These are phyloP conservation scores for Thunnus albacares DNA, from an alignment of 2,797 vertebrate genomes.

Conservation along the genomic window DNA sequence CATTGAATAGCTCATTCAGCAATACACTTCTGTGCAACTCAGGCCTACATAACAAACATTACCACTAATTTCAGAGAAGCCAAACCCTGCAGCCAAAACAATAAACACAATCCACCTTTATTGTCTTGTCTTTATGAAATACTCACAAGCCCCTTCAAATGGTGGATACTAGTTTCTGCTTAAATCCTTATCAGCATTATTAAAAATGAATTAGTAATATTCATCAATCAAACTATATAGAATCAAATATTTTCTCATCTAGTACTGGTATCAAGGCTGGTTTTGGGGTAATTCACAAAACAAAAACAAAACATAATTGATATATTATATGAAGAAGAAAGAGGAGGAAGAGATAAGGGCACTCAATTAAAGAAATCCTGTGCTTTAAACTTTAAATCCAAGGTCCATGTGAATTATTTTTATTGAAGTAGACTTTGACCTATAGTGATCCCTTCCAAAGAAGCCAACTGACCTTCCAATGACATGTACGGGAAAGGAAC, in stretches of 20 bases:
- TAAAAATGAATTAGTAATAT: background rate
- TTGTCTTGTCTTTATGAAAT: background rate
- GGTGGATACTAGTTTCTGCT: background rate
- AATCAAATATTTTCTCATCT: no score
- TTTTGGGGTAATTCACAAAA: no score
- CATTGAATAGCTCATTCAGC: background rate
- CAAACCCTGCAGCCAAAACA: conserved; percentile 16
- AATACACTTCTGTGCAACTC: background rate
- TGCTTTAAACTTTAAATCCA: background rate
- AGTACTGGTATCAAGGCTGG: no score
- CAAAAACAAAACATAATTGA: background rate
- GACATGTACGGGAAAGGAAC: background rate
- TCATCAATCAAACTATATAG: no score
- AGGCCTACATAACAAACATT: background rate
- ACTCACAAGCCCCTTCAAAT: background rate
- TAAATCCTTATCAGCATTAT: background rate
- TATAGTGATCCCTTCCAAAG: background rate
- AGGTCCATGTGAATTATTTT: no score
- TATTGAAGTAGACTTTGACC: background rate
- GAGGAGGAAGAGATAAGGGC: background rate
- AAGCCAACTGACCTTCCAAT: background rate
- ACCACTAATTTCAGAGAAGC: background rate
- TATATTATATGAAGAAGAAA: background rate
- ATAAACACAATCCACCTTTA: background rate
- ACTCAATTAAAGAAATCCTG: background rate